Base-by-base conservation (phyloP, 2,888 invertebrate genomes). In the Invenusta paracnida region DNA sequence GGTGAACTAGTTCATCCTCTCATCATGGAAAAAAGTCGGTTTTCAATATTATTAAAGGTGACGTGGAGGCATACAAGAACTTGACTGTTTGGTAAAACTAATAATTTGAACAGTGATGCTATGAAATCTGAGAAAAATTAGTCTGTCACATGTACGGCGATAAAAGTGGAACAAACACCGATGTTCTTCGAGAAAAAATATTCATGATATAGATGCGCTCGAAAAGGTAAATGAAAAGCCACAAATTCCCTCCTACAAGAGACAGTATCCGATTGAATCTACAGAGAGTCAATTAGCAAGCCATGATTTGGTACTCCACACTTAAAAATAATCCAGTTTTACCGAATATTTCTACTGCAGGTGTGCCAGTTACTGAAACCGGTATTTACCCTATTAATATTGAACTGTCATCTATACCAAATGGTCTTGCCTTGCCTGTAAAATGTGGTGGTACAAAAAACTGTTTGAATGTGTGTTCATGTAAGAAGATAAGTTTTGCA, bases 261-360 rank as follows among this genome's bases (percentile, higher is more conserved):
- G 17, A 73, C 25, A 73, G 11, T 73, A 5, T 73, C 73, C 73
- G 73, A 73, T 73, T 73, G 73, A 5, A 73, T 73, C 73, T 73
- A 73, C 73, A 73, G 73, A 73, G 73, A 73, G 73, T 73, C 5
- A 73, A 73, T 73, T 73, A 73, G 11, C 73, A 73, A n/a, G 73
- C 73, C 73, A 73, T 73, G 73, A 73, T 73, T 73, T 73, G 73
- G 73, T 73, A 73, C 73, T 73, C 25, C 73, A 13, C 73, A 73
- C 11, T 73, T 5, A 73, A 73, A 73, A 73, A 73, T 73, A 73
- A 73, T 25, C 73, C 73, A 73, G 73, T 73, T 73, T 48, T 73
- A 23, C 27, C 73, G 25, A 23, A 73, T 5, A 73, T 73, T 73
- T 73, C 73, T 73, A 48, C n/a, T n/a, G n/a, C n/a, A n/a, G n/a